Evolutionary conservation across 1,140 invertebrate species (phyloP), one percentile per base, ranked within the genome.

Genomic region (Drosophila tani): DNA sequence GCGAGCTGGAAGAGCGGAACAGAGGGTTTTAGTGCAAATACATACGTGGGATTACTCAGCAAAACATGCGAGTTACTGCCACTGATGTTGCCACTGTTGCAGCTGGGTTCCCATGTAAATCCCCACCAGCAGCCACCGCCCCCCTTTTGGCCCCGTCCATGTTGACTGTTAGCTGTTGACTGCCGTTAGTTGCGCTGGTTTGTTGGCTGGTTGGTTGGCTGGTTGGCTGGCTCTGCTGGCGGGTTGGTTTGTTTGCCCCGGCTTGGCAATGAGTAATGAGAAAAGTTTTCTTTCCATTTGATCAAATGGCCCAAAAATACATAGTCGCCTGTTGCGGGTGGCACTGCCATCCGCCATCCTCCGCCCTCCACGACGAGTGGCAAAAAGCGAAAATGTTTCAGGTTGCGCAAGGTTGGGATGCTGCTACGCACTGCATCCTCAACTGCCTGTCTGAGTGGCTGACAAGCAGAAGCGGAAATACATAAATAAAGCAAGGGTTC

Each of bases 221-320:
- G 62, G 51, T 7, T 65, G 43, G 58, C 0, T 55, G 49, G 21
- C 21, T 29, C 7, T 24, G 27, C 5, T 53, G 49, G 56, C 21
- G 51, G 69, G 38, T 58, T 51, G 68, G 70, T 84, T 75, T 75
- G 74, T 78, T 69, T 86, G 80, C 66, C 69, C 78, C 75, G 60
- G 79, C 81, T 84, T 81, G 82, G 81, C 85, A 88, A 88, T 88
- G 84, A 88, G 84, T 88, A 88, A 88, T 88, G 84, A 88, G 84
- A 88, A 88, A 88, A 88, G 84, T 88, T 88, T 88, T 88, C 86
- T 66, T 88, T 87, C 84, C 83, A 87, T 87, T 87, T 87, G 83
- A 87, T 87, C 83, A 87, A 87, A 88, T 83, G 77, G 84, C 76
- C 77, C 83, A 78, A 87, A 87, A 80, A 85, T 88, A 87, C 80